Conservation (phyloP, 1,140 invertebrate genomes). For the Drosophila pallidifrons region DNA sequence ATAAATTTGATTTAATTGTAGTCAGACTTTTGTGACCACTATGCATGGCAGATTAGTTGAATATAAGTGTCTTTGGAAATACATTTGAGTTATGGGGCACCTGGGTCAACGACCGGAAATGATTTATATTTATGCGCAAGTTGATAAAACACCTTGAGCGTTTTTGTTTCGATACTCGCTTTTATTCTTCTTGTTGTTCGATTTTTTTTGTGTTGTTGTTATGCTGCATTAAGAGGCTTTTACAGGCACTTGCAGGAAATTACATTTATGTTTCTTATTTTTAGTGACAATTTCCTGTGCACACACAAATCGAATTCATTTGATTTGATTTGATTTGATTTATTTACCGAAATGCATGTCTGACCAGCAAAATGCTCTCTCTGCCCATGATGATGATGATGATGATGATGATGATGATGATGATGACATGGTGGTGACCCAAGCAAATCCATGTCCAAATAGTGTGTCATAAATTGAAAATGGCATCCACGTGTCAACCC, state of each 20-base stretch:
- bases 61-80: not conserved
- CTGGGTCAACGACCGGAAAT: slow-evolving; percentile 38
- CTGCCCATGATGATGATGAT: not conserved
- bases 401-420: not conserved
- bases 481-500: slow-evolving; percentile 35
- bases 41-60: slow-evolving; percentile 10
- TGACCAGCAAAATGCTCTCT: not conserved
- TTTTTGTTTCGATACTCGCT: not conserved
- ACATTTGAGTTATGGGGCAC: slow-evolving; percentile 10
- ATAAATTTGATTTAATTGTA: not conserved
- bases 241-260: slow-evolving; percentile 53
- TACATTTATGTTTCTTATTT: slow-evolving; percentile 65
- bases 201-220: slow-evolving; percentile 9
- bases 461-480: slow-evolving; percentile 66
- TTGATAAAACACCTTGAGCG: slow-evolving; percentile 14
- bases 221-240: slow-evolving; percentile 23
- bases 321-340: slow-evolving; percentile 70
- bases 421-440: slow-evolving; percentile 5
- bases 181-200: not conserved
- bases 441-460: slow-evolving; percentile 56
- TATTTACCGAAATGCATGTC: slow-evolving; percentile 50
- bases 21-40: not conserved
- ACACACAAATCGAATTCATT: slow-evolving; percentile 35
- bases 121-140: slow-evolving; percentile 27
- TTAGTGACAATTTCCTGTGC: slow-evolving; percentile 59